phyloP scores from a whole-genome alignment of 2,888 invertebrate species.

The Myopa testacea region DNA sequence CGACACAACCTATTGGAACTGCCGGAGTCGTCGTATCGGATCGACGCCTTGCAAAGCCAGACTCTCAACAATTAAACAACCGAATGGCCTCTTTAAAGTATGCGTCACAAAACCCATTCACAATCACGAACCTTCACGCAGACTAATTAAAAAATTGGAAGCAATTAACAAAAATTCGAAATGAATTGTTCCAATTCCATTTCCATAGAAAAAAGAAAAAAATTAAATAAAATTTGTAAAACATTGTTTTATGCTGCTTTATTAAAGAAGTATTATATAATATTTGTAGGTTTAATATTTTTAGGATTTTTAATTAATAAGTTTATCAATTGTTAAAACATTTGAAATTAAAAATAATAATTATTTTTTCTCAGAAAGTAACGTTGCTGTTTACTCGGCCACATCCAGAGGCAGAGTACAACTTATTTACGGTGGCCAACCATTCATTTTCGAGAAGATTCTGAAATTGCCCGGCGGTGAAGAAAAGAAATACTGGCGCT shows the following conservation, averaged over 20 bases:
- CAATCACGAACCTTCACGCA: constrained; percentile 62
- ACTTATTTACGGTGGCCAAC: constrained; percentile 68
- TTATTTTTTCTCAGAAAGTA: constrained; percentile 55
- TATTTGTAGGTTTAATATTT: constrained; percentile 8
- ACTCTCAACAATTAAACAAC: constrained; percentile 58
- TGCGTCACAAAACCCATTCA: constrained; percentile 62
- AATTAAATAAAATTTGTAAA: constrained; percentile 11
- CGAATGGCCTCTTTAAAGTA: constrained; percentile 61
- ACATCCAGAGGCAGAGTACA: constrained; percentile 68
- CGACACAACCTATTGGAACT: constrained; percentile 66
- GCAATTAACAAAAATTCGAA: constrained; percentile 24
- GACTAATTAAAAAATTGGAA: constrained; percentile 53
- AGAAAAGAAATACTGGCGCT: constrained; percentile 68
- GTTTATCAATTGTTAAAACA: not conserved
- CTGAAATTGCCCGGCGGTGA: constrained; percentile 62
- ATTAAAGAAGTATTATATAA: not conserved
- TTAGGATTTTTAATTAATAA: constrained; percentile 20
- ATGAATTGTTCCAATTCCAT: not conserved
- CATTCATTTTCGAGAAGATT: constrained; percentile 68
- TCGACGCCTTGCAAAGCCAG: constrained; percentile 60
- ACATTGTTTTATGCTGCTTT: constrained; percentile 6
- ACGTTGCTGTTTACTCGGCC: constrained; percentile 66
- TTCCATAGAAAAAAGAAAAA: not conserved
- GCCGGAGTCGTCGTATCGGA: constrained; percentile 61
- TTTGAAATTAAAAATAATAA: constrained; percentile 9